These are phyloP conservation scores for Tetragonula clypearis DNA, from an alignment of 1,140 invertebrate species.

Conservation along the genomic window DNA sequence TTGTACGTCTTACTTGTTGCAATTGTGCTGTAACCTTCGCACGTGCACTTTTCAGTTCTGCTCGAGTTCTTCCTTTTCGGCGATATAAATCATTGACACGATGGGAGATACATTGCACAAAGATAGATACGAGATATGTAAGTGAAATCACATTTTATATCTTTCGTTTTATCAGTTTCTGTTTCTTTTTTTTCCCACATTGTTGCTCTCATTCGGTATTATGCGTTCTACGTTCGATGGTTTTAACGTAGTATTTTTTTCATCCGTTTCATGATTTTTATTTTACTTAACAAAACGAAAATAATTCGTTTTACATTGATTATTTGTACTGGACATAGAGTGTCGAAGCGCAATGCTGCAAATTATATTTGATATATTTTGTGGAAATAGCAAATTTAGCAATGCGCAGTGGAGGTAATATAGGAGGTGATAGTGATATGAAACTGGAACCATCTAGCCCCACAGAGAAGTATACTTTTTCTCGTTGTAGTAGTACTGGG, in stretches of 20 bases:
- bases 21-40: slow-evolving; percentile 44
- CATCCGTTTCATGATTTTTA: not conserved
- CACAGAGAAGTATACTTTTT: slow-evolving; percentile 86
- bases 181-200: not conserved
- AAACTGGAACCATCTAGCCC: slow-evolving; percentile 87
- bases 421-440: slow-evolving; percentile 78
- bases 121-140: slow-evolving; percentile 67
- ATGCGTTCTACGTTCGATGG: not conserved
- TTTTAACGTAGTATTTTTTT: not conserved
- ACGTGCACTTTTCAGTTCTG: slow-evolving; percentile 39
- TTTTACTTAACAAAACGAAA: not conserved
- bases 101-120: slow-evolving; percentile 69
- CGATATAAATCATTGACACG: slow-evolving; percentile 18
- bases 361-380: slow-evolving; percentile 16
- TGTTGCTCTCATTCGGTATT: not conserved
- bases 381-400: slow-evolving; percentile 51
- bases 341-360: not conserved
- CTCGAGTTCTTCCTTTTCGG: not conserved
- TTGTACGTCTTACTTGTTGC: slow-evolving; percentile 34
- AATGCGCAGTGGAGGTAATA: slow-evolving; percentile 52
- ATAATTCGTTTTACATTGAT: not conserved
- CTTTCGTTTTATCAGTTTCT: not conserved
- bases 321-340: not conserved
- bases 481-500: slow-evolving; percentile 91
- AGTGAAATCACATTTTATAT: slow-evolving; percentile 48